Percentiles rank a stretch among this genome's conserved stretches.
Conservation (phyloP, 2,888 invertebrate species). For the Latrodectus elegans region DNA sequence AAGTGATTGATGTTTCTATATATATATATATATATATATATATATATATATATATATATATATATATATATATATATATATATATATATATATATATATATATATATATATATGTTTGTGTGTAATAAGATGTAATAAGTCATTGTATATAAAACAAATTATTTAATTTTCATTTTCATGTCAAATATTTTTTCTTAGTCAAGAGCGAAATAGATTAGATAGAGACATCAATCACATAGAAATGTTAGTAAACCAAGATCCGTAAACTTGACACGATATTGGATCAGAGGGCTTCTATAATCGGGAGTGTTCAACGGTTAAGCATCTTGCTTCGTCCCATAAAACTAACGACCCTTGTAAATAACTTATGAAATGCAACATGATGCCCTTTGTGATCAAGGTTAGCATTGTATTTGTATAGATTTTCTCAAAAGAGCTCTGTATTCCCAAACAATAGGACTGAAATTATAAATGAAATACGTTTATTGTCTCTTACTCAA, state of each 20-base stretch:
- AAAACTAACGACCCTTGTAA: conserved; percentile 35
- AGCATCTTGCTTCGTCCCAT: conserved; percentile 1
- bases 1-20: too few species aligned
- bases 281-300: neutral
- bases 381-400: conserved; percentile 40
- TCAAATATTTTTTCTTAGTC: too few species aligned
- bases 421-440: conserved; percentile 4
- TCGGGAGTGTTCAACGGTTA: neutral
- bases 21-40: too few species aligned
- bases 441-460: conserved; percentile 21
- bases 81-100: too few species aligned
- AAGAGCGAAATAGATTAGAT: neutral
- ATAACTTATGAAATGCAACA: conserved; percentile 8
- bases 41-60: too few species aligned
- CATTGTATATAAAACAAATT: too few species aligned
- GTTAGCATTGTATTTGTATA: conserved; percentile 35
- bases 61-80: too few species aligned
- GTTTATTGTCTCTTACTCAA: too few species aligned
- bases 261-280: neutral
- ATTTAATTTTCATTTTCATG: too few species aligned
- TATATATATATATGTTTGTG: too few species aligned
- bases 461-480: neutral
- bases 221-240: neutral
- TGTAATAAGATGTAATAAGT: too few species aligned
- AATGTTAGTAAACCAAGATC: neutral